Conservation (phyloP, 1,140 invertebrate genomes). For the Anoplolepis gracilipes region DNA sequence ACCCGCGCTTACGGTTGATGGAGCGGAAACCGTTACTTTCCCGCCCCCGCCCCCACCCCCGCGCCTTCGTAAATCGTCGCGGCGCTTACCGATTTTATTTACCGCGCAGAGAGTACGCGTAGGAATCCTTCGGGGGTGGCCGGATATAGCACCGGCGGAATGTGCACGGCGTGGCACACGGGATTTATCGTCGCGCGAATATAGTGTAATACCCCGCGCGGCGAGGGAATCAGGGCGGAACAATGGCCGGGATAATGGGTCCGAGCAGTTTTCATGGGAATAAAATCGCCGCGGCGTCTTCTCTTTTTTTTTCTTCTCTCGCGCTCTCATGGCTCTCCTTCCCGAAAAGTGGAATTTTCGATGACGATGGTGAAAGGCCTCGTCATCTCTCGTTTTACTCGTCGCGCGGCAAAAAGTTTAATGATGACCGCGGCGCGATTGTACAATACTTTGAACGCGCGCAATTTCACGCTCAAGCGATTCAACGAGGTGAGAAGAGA, state of each 20-base stretch:
- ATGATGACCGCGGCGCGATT: constrained; percentile 47
- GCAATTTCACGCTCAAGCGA: constrained; percentile 54
- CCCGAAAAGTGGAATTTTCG: constrained; percentile 26
- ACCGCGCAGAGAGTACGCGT: constrained; percentile 50
- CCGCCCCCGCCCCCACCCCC: constrained; percentile 23
- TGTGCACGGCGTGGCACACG: constrained; percentile 32
- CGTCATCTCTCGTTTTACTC: constrained; percentile 5
- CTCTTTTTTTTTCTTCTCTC: not conserved
- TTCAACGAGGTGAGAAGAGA: constrained; percentile 38
- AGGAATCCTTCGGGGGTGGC: constrained; percentile 61
- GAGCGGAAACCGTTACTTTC: constrained; percentile 79
- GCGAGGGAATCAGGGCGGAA: constrained; percentile 60
- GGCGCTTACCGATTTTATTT: constrained; percentile 78
- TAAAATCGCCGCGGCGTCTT: not conserved
- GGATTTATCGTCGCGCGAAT: constrained; percentile 70
- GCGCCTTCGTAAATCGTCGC: constrained; percentile 74
- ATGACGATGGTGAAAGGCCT: constrained; percentile 13
- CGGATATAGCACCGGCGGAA: constrained; percentile 35
- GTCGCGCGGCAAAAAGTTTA: constrained; percentile 45
- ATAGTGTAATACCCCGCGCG: constrained; percentile 28
- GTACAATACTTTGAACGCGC: constrained; percentile 18
- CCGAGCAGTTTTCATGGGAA: constrained; percentile 67
- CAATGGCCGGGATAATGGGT: constrained; percentile 72
- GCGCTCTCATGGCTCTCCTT: not conserved
- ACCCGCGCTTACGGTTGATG: constrained; percentile 75